A percentile compares a stretch with the other conserved stretches of the same genome.
Conservation (phyloP, 53 echinoderm and acorn worm genomes). For the Holothuria scabra region DNA sequence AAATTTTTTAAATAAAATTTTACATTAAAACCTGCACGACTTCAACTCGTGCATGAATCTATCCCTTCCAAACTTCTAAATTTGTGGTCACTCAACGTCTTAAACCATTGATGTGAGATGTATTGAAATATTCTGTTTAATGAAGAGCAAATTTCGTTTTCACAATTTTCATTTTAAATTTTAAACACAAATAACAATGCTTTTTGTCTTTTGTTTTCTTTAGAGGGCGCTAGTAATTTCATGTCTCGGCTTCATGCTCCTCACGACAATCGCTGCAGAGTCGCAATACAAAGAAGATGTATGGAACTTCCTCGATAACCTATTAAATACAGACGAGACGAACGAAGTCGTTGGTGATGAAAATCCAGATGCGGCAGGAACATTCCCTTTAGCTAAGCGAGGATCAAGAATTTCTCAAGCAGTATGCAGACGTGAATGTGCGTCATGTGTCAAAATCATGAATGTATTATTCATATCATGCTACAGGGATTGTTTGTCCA, state of each 20-base stretch:
- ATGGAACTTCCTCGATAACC: not conserved
- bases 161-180: too few species aligned
- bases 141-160: too few species aligned
- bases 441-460: conserved; percentile 23
- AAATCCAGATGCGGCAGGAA: not conserved
- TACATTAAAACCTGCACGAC: too few species aligned
- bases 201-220: not conserved
- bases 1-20: too few species aligned
- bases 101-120: too few species aligned
- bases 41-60: too few species aligned
- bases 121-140: too few species aligned
- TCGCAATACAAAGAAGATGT: conserved; percentile 12
- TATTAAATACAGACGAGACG: not conserved
- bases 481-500: conserved; percentile 13
- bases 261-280: conserved; percentile 30
- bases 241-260: conserved; percentile 16
- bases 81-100: too few species aligned
- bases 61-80: too few species aligned
- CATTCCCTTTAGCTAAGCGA: conserved; percentile 12
- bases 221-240: conserved; percentile 30
- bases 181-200: too few species aligned
- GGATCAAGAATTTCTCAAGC: not conserved
- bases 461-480: conserved; percentile 29
- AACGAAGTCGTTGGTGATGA: not conserved
- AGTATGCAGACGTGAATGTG: conserved; percentile 32